Evolutionary conservation across 2,797 vertebrate species (phyloP).

Genomic region (Macropus fuliginosus): DNA sequence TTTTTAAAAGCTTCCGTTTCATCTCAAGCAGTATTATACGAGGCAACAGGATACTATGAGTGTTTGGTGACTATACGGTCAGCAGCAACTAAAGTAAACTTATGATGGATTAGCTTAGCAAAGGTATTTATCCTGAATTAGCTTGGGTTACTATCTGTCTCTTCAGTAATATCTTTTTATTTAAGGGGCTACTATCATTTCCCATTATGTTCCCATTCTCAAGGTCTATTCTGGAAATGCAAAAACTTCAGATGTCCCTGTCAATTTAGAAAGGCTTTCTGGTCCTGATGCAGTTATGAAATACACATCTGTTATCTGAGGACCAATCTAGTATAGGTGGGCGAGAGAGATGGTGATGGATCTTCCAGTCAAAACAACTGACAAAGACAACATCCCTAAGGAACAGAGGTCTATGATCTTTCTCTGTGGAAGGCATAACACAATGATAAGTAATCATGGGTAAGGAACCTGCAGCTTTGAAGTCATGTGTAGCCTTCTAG

Average conservation of each 20-base stretch:
- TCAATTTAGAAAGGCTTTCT: not conserved
- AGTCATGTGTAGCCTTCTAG: too few relatives aligned
- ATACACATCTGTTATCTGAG: not conserved
- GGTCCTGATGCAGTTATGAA: not conserved
- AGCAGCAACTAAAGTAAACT: not conserved
- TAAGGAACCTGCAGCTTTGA: too few relatives aligned
- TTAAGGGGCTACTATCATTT: not conserved
- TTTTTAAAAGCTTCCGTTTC: not conserved
- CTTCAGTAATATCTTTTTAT: not conserved
- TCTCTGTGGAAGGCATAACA: not conserved
- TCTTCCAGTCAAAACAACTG: not conserved
- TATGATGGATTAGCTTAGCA: not conserved
- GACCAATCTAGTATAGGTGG: not conserved
- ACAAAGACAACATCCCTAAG: not conserved
- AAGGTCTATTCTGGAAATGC: not conserved
- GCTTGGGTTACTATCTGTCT: not conserved
- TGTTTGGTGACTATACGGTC: not conserved
- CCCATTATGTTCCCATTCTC: not conserved
- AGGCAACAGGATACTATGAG: not conserved
- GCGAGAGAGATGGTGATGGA: not conserved
- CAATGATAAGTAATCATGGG: not conserved
- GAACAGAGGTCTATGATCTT: not conserved
- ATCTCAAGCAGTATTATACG: not conserved
- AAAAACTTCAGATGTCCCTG: not conserved
- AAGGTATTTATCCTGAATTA: not conserved